phyloP scores from a whole-genome alignment of 2,888 invertebrate genomes.

The Thysanoteuthis rhombus region DNA sequence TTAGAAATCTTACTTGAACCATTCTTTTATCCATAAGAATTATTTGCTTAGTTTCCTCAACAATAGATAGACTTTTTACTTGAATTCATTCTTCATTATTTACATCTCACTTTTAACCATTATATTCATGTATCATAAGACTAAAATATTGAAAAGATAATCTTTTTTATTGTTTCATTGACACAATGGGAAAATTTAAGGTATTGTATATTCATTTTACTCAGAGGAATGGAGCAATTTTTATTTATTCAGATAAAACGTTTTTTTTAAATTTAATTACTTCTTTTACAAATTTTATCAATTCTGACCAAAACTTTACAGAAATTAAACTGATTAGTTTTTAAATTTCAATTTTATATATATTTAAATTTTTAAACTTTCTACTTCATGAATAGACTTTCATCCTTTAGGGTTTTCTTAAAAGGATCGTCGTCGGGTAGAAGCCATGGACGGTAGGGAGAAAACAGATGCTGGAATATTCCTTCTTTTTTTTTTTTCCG shows the following conservation, averaged over 20 bases:
- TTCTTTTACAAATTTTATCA: background rate
- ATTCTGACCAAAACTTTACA: background rate
- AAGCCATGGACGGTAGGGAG: constrained; percentile 26
- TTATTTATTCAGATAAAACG: background rate
- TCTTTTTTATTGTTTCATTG: constrained; percentile 12
- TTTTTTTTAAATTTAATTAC: background rate
- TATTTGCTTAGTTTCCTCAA: background rate
- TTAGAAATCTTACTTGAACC: background rate
- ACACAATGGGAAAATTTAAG: constrained; percentile 12
- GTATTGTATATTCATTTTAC: constrained; percentile 12
- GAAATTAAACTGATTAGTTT: background rate
- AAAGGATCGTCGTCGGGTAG: constrained; percentile 31
- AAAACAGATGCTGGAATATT: background rate
- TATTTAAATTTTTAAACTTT: background rate
- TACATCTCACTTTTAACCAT: background rate
- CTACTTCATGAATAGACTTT: constrained; percentile 21
- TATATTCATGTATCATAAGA: background rate
- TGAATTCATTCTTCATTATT: background rate
- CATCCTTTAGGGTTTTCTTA: constrained; percentile 15
- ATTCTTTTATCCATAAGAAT: background rate
- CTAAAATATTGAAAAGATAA: background rate
- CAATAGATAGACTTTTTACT: background rate
- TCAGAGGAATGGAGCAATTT: background rate
- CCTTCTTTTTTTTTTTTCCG: background rate
- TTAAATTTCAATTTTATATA: background rate